Evolutionary conservation across 1,140 invertebrate genomes (phyloP).

Genomic region (Drosophila takahashii): DNA sequence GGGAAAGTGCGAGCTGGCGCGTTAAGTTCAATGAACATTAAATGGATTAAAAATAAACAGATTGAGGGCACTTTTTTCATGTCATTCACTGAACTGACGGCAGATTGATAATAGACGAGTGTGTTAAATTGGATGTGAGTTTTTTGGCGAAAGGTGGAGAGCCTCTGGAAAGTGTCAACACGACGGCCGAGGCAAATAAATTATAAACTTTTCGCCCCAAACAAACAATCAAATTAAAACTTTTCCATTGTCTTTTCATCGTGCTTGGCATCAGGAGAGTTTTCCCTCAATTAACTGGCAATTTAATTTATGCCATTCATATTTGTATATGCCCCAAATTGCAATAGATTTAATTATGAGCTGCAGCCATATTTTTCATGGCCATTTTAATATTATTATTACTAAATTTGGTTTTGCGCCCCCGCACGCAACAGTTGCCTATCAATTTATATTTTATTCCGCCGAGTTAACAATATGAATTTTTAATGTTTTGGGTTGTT

Average conservation of each 20-base stretch:
- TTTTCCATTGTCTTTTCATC: slow-evolving; percentile 52
- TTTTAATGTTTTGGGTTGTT: slow-evolving; percentile 43
- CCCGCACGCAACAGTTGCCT: slow-evolving; percentile 43
- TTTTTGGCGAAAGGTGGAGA: slow-evolving; percentile 8
- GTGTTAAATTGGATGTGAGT: slow-evolving; percentile 25
- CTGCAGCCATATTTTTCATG: slow-evolving; percentile 43
- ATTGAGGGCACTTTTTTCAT: slow-evolving; percentile 43
- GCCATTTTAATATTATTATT: slow-evolving; percentile 70
- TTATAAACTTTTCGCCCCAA: slow-evolving; percentile 23
- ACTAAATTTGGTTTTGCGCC: slow-evolving; percentile 46
- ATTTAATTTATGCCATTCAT: slow-evolving; percentile 47
- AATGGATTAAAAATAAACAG: slow-evolving; percentile 72
- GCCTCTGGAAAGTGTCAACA: not conserved
- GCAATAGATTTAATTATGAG: slow-evolving; percentile 49
- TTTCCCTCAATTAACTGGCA: slow-evolving; percentile 33
- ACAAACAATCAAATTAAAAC: slow-evolving; percentile 36
- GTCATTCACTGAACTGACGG: slow-evolving; percentile 49
- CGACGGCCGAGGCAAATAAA: slow-evolving; percentile 29
- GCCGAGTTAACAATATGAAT: slow-evolving; percentile 52
- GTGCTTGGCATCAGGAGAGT: no score
- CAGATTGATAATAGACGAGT: slow-evolving; percentile 28
- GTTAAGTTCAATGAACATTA: slow-evolving; percentile 76
- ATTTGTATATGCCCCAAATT: slow-evolving; percentile 17
- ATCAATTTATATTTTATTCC: slow-evolving; percentile 55
- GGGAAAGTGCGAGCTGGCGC: slow-evolving; percentile 51